phyloP scores from a whole-genome alignment of 2,888 invertebrate species.

The Drosophila testacea region DNA sequence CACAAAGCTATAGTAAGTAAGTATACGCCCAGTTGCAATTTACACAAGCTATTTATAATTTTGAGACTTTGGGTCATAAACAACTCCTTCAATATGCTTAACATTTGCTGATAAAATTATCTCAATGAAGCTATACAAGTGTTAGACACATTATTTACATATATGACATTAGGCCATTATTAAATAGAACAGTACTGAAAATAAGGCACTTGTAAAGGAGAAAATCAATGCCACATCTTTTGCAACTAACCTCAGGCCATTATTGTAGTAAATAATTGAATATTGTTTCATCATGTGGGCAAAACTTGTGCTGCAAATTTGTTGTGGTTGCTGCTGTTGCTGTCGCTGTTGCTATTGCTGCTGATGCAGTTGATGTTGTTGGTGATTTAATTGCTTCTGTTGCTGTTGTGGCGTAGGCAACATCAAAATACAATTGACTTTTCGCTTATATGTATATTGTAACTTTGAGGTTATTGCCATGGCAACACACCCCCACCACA shows the following conservation, averaged over 20 bases:
- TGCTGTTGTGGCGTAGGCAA: slow-evolving; percentile 47
- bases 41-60: not conserved
- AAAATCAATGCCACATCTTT: slow-evolving; percentile 28
- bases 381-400: slow-evolving; percentile 34
- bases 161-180: not conserved
- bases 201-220: not conserved
- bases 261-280: slow-evolving; percentile 75
- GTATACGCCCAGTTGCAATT: not conserved
- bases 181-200: not conserved
- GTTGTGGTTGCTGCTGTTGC: slow-evolving; percentile 63
- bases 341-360: slow-evolving; percentile 19
- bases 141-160: not conserved
- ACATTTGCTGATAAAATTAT: not conserved
- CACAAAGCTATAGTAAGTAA: no score
- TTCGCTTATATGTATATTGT: slow-evolving; percentile 66
- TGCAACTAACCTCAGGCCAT: slow-evolving; percentile 53
- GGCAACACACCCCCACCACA: slow-evolving; percentile 52
- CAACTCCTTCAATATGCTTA: not conserved
- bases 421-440: slow-evolving; percentile 79
- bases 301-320: slow-evolving; percentile 55
- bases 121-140: not conserved
- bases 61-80: not conserved
- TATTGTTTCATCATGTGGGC: slow-evolving; percentile 63
- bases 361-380: slow-evolving; percentile 19
- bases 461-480: slow-evolving; percentile 68